Conservation (phyloP, 2,888 invertebrate genomes). For the Schizaphis graminum region DNA sequence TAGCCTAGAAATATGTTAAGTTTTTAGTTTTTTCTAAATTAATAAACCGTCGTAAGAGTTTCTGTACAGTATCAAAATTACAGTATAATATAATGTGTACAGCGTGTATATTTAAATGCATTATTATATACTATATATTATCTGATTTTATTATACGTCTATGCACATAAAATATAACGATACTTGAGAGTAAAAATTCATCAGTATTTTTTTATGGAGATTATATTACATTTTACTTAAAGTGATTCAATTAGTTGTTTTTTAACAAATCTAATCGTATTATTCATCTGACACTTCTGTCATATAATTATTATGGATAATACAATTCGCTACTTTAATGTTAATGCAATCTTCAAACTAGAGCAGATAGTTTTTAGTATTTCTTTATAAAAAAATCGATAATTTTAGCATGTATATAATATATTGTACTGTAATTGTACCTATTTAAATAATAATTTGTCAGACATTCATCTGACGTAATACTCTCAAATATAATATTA, state of each 20-base stretch:
- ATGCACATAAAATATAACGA: neutral
- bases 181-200: neutral
- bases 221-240: neutral
- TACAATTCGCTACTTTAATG: neutral
- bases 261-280: neutral
- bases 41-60: neutral
- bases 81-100: neutral
- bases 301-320: neutral
- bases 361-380: neutral
- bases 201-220: neutral
- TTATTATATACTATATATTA: no score
- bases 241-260: constrained; percentile 22
- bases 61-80: neutral
- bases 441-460: neutral
- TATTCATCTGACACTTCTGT: neutral
- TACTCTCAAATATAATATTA: constrained; percentile 9
- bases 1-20: neutral
- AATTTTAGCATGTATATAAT: neutral
- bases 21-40: neutral
- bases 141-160: constrained; percentile 5
- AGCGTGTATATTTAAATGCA: neutral
- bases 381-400: neutral
- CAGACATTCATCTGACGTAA: neutral
- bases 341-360: neutral
- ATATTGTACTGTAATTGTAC: neutral